These are phyloP conservation scores for Yponomeuta cagnagella DNA, from an alignment of 2,888 invertebrate genomes.

Conservation along the genomic window DNA sequence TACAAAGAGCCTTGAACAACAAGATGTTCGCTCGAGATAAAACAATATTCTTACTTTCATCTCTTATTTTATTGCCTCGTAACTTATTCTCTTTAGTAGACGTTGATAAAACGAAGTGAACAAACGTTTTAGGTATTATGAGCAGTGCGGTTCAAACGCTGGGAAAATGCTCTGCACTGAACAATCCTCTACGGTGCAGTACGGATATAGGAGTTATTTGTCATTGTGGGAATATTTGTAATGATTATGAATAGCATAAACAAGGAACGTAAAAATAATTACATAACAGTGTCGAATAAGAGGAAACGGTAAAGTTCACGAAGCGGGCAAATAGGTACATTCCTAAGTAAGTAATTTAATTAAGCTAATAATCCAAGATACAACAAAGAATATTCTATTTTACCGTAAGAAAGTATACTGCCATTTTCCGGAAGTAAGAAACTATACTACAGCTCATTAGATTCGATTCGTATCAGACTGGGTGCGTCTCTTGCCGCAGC, in stretches of 20 bases:
- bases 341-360: neutral
- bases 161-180: neutral
- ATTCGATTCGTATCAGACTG: slow-evolving; percentile 1
- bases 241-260: slow-evolving; percentile 63
- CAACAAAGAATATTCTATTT: neutral
- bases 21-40: neutral
- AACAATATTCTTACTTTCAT: slow-evolving; percentile 2
- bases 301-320: neutral
- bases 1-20: neutral
- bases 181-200: slow-evolving; percentile 65
- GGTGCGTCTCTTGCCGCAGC: neutral
- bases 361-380: neutral
- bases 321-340: neutral
- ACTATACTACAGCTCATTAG: neutral
- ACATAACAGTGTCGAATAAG: neutral
- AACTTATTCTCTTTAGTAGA: slow-evolving; percentile 2
- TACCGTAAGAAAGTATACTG: neutral
- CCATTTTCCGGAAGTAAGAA: slow-evolving; percentile 1
- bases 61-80: slow-evolving; percentile 3
- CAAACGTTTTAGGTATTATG: slow-evolving; percentile 5
- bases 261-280: slow-evolving; percentile 40
- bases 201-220: slow-evolving; percentile 67
- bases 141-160: neutral
- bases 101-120: slow-evolving; percentile 10
- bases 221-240: slow-evolving; percentile 64